A percentile compares a stretch with the other conserved stretches of the same genome.
phyloP scores from a whole-genome alignment of 2,888 invertebrate genomes.

The Dugesia japonica region DNA sequence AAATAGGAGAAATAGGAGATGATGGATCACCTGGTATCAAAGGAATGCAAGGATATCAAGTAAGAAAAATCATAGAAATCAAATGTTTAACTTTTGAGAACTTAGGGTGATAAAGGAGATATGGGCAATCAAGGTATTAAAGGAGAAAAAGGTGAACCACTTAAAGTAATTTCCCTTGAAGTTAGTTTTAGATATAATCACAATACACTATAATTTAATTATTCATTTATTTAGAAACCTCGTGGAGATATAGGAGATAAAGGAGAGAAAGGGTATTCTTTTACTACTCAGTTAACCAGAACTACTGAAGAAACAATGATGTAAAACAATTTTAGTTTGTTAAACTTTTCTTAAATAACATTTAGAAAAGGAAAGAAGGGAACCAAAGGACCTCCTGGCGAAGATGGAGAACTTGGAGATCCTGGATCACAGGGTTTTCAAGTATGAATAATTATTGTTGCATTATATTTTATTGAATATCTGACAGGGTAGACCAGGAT shows the following conservation, averaged over 20 bases:
- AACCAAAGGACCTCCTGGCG: neutral
- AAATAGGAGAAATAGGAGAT: neutral
- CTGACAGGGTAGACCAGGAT: neutral
- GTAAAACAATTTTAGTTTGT: neutral
- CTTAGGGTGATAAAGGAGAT: constrained; percentile 1
- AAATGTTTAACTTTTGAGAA: neutral
- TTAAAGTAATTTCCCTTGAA: neutral
- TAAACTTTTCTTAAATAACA: neutral
- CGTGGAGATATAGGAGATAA: neutral
- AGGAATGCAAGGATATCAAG: neutral
- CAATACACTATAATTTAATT: neutral
- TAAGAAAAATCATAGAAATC: neutral
- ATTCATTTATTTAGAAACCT: neutral
- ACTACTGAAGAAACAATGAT: neutral
- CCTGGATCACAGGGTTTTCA: neutral
- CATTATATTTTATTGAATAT: neutral
- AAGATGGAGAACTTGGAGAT: neutral
- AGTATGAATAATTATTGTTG: neutral
- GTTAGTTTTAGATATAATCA: neutral
- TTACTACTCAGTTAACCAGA: neutral
- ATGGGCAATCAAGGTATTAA: neutral
- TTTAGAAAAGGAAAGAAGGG: neutral
- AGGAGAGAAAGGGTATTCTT: neutral
- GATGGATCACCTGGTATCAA: neutral
- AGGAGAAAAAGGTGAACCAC: neutral